Conservation (phyloP, 2,888 invertebrate genomes). For the Branchellion lobata region DNA sequence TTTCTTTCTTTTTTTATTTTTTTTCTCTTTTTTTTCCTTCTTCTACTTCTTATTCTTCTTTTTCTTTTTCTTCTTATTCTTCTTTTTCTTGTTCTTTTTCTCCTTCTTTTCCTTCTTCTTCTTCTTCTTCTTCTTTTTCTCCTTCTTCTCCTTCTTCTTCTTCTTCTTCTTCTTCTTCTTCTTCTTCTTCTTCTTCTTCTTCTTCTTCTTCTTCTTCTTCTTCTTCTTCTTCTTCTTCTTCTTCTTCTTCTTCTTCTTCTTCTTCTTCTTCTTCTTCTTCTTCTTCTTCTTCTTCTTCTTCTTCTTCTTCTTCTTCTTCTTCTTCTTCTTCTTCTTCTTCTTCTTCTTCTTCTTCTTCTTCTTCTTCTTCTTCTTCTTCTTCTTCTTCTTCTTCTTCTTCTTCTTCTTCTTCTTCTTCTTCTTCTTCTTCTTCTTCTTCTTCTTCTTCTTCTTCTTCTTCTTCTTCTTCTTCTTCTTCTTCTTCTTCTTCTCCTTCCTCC, state of each 20-base stretch:
- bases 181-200: not conserved
- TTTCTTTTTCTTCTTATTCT: not conserved
- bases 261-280: not conserved
- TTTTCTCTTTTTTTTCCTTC: not conserved
- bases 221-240: not conserved
- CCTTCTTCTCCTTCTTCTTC: not conserved
- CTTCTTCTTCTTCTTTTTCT: not conserved
- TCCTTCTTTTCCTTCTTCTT: not conserved
- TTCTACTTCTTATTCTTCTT: not conserved
- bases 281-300: not conserved
- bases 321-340: slow-evolving; percentile 7
- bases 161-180: not conserved
- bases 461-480: not conserved
- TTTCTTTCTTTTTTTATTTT: not conserved
- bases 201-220: not conserved
- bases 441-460: not conserved
- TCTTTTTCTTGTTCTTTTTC: not conserved
- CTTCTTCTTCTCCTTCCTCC: not conserved
- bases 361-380: not conserved
- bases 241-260: not conserved
- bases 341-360: not conserved
- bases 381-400: not conserved
- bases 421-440: not conserved
- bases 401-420: not conserved
- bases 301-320: not conserved